Evolutionary conservation across 2,888 invertebrate genomes (phyloP).

Genomic region (Toxonevra muliebris): DNA sequence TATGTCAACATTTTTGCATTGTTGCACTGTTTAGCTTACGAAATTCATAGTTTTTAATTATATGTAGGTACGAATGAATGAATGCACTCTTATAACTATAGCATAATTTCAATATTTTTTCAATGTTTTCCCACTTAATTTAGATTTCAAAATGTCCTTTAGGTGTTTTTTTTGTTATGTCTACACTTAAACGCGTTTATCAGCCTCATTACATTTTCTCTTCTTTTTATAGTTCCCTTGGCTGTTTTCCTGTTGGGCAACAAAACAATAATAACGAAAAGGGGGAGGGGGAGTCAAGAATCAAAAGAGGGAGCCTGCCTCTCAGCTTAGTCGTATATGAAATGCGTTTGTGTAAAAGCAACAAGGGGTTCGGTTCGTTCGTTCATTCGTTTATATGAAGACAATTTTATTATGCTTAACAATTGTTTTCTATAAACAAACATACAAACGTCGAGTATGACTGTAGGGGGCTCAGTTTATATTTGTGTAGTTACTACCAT

Average conservation of each 20-base stretch:
- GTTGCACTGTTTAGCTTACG: slow-evolving; percentile 41
- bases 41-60: slow-evolving; percentile 51
- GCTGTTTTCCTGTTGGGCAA: neutral
- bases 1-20: too few relatives aligned
- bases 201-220: slow-evolving; percentile 33
- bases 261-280: slow-evolving; percentile 14
- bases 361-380: slow-evolving; percentile 24
- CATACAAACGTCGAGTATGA: neutral
- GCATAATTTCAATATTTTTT: slow-evolving; percentile 5
- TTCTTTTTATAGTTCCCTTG: slow-evolving; percentile 23
- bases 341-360: slow-evolving; percentile 27
- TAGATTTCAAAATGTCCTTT: slow-evolving; percentile 34
- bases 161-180: slow-evolving; percentile 32
- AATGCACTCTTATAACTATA: too few relatives aligned
- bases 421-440: slow-evolving; percentile 17
- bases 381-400: neutral
- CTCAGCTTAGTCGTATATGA: slow-evolving; percentile 14
- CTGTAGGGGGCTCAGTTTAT: slow-evolving; percentile 17
- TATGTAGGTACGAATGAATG: slow-evolving; percentile 5
- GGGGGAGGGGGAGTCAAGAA: neutral
- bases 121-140: neutral
- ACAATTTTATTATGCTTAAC: slow-evolving; percentile 30
- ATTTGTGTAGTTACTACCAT: slow-evolving; percentile 10
- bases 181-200: slow-evolving; percentile 31
- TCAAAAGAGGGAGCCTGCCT: neutral